Conservation (phyloP, 2,797 vertebrate species). For the Sebastes elongatus region DNA sequence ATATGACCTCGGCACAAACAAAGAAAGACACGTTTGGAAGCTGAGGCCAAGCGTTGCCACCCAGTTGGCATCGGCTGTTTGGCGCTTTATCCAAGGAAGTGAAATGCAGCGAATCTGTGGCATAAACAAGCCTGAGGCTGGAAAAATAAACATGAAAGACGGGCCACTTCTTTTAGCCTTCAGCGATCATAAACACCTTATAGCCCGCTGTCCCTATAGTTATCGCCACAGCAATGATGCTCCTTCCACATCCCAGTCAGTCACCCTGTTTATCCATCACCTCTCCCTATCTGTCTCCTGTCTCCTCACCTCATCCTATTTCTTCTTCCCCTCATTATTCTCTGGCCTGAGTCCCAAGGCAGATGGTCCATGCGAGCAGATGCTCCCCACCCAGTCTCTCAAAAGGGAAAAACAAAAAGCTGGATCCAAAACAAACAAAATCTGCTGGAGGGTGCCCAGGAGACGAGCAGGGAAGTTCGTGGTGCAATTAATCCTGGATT, state of each 20-base stretch:
- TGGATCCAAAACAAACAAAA: constrained; percentile 75
- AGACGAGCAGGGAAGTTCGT: constrained; percentile 37
- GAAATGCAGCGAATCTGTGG: constrained; percentile 52
- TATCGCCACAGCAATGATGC: background rate
- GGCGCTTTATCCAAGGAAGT: constrained; percentile 47
- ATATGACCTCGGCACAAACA: constrained; percentile 46
- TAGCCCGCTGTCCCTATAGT: constrained; percentile 8
- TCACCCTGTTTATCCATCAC: constrained; percentile 11
- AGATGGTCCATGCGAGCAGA: constrained; percentile 78
- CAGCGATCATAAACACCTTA: constrained; percentile 52
- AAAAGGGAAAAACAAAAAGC: constrained; percentile 55
- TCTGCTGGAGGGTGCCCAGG: constrained; percentile 48
- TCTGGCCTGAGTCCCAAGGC: constrained; percentile 72
- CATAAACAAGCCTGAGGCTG: constrained; percentile 66
- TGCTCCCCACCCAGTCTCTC: constrained; percentile 66
- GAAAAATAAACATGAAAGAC: constrained; percentile 57
- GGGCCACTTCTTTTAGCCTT: constrained; percentile 52
- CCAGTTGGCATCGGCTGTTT: constrained; percentile 49
- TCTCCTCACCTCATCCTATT: constrained; percentile 13
- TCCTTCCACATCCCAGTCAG: background rate
- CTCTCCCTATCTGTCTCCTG: constrained; percentile 2
- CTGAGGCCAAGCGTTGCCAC: constrained; percentile 39
- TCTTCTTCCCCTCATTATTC: constrained; percentile 47
- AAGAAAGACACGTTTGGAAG: constrained; percentile 26
- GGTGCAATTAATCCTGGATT: constrained; percentile 52